Percentiles rank a stretch among this genome's conserved stretches.
Conservation (phyloP, 1,140 invertebrate genomes). For the Zaprionus ghesquierei region DNA sequence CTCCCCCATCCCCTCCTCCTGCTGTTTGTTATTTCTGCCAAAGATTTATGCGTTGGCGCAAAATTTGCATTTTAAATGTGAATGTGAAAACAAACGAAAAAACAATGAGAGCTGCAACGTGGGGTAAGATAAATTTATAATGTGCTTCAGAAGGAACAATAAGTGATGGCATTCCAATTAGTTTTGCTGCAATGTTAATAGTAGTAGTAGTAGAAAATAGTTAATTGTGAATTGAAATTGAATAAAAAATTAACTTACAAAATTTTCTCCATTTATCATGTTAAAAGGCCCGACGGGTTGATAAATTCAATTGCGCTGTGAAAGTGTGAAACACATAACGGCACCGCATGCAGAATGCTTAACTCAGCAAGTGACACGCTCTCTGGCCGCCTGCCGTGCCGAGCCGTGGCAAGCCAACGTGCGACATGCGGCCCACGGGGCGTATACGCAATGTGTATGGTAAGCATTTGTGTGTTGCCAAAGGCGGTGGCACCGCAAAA, state of each 20-base stretch:
- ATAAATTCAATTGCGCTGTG: neutral
- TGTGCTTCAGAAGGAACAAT: neutral
- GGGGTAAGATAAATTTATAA: neutral
- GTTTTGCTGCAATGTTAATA: no score
- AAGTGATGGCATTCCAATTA: neutral
- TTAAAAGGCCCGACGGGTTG: neutral
- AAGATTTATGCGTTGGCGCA: slow-evolving; percentile 75
- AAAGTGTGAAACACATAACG: slow-evolving; percentile 44
- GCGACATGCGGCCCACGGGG: slow-evolving; percentile 23
- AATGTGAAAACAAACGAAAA: slow-evolving; percentile 30
- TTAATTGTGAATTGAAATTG: no score
- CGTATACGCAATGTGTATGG: slow-evolving; percentile 38
- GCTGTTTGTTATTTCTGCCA: slow-evolving; percentile 66
- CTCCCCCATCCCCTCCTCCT: neutral
- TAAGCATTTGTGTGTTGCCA: slow-evolving; percentile 32
- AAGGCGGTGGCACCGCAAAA: slow-evolving; percentile 51
- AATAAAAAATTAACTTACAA: no score
- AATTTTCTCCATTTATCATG: no score
- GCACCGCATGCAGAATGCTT: slow-evolving; percentile 10
- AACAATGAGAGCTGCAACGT: slow-evolving; percentile 40
- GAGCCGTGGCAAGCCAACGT: no score
- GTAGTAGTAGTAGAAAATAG: neutral
- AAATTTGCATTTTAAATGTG: slow-evolving; percentile 74
- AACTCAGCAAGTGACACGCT: slow-evolving; percentile 27
- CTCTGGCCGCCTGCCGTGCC: slow-evolving; percentile 25